Base-by-base conservation (phyloP, 2,797 vertebrate genomes). In the Typhlichthys subterraneus region DNA sequence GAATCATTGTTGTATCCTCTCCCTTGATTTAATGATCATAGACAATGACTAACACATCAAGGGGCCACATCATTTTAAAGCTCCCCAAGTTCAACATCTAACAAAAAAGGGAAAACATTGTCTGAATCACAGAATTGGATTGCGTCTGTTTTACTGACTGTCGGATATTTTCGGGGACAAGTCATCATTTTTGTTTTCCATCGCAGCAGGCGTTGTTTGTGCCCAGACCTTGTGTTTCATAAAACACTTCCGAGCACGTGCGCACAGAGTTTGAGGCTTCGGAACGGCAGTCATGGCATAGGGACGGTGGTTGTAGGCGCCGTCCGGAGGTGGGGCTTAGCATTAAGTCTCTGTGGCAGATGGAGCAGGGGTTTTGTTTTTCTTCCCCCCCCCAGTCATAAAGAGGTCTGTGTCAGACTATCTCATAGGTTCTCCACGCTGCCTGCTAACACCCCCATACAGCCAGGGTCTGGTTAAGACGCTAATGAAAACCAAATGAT, bases 401-500 rank as follows among this genome's bases (percentile, higher is more conserved):
- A 49, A 91, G 91, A 93, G 91, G 88, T 93, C 73, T 67, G 69
- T 69, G 77, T 86, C 92, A 94, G 92, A 90, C 82, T 89, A 94
- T 89, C 91, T 93, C 72, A 81, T 10, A 57, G 67, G 65, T 72
- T 79, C 82, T 80, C 75, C 64, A 89, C 62, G n/a, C 86, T 91
- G 89, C 91, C 90, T 93, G 68, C 69, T 55, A 42, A 71, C 67
- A 0, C 3, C 14, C 52, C 10, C 88, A 92, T 88, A 89, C 92
- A 88, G 89, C 90, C 92, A 90, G 77, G 88, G 88, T 92, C 76
- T 73, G 89, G 85, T 87, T 91, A 76, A 83, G 88, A 90, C 89
- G 85, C 90, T 95, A 95, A 96, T 93, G 90, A 94, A 92, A 95
- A 94, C 91, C 94, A 91, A 93, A 95, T 94, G 93, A 90, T 88